Conservation (phyloP, 2,888 invertebrate genomes). For the Baronia brevicornis region DNA sequence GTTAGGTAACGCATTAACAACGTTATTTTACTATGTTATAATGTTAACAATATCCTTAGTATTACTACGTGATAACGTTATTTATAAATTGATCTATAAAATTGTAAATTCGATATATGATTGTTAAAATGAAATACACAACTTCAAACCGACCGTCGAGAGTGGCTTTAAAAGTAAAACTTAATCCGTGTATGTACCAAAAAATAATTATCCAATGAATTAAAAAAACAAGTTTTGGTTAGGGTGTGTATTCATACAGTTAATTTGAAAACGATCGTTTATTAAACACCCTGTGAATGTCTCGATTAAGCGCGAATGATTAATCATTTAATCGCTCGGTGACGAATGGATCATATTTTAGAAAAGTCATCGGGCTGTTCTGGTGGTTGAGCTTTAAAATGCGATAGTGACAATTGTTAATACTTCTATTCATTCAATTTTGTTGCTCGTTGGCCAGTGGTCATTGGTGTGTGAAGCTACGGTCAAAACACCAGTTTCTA, state of each 20-base stretch:
- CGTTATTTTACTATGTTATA: too few relatives aligned
- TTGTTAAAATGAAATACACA: too few relatives aligned
- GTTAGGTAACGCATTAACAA: too few relatives aligned
- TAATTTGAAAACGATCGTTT: constrained; percentile 21
- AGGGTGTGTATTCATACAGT: constrained; percentile 17
- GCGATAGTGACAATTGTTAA: constrained; percentile 13
- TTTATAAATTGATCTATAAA: too few relatives aligned
- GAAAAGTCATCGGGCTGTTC: constrained; percentile 12
- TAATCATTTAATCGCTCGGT: constrained; percentile 43
- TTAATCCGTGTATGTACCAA: too few relatives aligned
- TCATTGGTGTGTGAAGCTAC: constrained; percentile 31
- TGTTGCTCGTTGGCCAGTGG: constrained; percentile 23
- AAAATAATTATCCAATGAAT: constrained; percentile 11
- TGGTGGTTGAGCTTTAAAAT: constrained; percentile 4
- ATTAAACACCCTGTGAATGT: not conserved
- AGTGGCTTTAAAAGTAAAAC: too few relatives aligned
- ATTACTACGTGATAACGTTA: too few relatives aligned
- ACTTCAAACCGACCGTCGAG: too few relatives aligned
- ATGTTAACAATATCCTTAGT: too few relatives aligned
- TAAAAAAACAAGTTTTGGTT: constrained; percentile 19
- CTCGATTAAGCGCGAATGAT: constrained; percentile 21
- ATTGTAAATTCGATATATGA: too few relatives aligned
- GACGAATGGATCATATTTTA: constrained; percentile 13
- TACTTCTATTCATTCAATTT: constrained; percentile 20
- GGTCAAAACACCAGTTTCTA: constrained; percentile 32